Conservation (phyloP, 2,888 invertebrate genomes). For the Tetragonisca angustula region DNA sequence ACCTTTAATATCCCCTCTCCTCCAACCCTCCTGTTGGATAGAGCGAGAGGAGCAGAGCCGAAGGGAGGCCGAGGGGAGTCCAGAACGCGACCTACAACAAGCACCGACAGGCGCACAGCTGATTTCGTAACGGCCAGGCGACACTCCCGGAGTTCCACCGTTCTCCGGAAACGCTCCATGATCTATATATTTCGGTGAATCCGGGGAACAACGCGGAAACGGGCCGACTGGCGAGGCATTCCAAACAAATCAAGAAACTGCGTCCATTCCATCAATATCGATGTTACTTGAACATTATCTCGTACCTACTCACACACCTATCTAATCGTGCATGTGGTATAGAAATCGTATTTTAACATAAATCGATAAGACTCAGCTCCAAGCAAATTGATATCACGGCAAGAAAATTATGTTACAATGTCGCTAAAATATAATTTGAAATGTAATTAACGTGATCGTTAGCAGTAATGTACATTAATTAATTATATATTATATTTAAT, state of each 20-base stretch:
- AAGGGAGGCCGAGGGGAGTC: slow-evolving; percentile 46
- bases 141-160: slow-evolving; percentile 64
- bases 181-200: slow-evolving; percentile 58
- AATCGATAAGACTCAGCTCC: too few species aligned
- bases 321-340: neutral
- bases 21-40: slow-evolving; percentile 17
- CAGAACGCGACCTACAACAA: slow-evolving; percentile 79
- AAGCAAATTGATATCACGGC: neutral
- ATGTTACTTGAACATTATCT: neutral
- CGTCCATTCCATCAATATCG: neutral
- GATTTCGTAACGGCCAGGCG: slow-evolving; percentile 73
- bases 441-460: neutral
- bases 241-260: neutral
- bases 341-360: neutral
- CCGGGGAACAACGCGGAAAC: slow-evolving; percentile 50
- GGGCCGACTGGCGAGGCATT: slow-evolving; percentile 10
- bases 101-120: slow-evolving; percentile 76
- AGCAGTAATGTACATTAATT: neutral
- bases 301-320: neutral
- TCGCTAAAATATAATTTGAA: neutral
- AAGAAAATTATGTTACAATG: neutral
- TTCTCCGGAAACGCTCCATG: slow-evolving; percentile 68
- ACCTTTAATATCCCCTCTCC: slow-evolving; percentile 76
- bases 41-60: slow-evolving; percentile 38
- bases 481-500: too few species aligned